These are phyloP conservation scores for Neodiprion virginianus DNA, from an alignment of 1,140 invertebrate genomes.

Conservation along the genomic window DNA sequence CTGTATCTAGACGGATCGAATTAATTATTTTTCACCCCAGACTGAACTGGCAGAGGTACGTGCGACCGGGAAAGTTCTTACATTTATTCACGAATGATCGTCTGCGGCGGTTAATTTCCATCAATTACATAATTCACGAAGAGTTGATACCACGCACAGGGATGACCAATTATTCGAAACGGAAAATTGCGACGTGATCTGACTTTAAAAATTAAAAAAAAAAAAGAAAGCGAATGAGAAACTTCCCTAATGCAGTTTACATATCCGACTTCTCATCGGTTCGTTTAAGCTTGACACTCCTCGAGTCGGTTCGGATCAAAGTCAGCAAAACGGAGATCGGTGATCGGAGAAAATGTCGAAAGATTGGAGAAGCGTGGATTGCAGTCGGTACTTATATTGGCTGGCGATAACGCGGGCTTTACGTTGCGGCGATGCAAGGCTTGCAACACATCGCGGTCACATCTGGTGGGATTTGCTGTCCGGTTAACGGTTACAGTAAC, in stretches of 20 bases:
- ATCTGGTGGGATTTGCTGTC: not conserved
- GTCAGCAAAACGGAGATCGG: not conserved
- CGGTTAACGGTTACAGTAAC: not conserved
- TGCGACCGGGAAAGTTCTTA: too few species aligned
- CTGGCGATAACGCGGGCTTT: not conserved
- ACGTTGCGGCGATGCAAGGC: not conserved
- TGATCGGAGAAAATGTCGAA: not conserved
- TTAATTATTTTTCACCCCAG: too few species aligned
- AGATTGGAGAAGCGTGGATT: constrained; percentile 1
- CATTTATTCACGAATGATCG: too few species aligned
- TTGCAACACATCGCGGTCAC: not conserved
- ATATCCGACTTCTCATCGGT: not conserved
- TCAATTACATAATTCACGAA: too few species aligned
- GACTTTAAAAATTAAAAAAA: not conserved
- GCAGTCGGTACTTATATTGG: not conserved
- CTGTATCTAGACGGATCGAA: too few species aligned
- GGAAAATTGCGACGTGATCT: too few species aligned
- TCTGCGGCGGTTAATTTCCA: too few species aligned
- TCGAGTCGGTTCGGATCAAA: not conserved
- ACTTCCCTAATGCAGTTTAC: not conserved
- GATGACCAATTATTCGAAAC: too few species aligned
- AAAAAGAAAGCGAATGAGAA: not conserved
- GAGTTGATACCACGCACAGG: too few species aligned
- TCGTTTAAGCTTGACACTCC: not conserved
- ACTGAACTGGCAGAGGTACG: too few species aligned